Conservation (phyloP, 1,140 invertebrate genomes). For the Pseudomyrmex pallidus region DNA sequence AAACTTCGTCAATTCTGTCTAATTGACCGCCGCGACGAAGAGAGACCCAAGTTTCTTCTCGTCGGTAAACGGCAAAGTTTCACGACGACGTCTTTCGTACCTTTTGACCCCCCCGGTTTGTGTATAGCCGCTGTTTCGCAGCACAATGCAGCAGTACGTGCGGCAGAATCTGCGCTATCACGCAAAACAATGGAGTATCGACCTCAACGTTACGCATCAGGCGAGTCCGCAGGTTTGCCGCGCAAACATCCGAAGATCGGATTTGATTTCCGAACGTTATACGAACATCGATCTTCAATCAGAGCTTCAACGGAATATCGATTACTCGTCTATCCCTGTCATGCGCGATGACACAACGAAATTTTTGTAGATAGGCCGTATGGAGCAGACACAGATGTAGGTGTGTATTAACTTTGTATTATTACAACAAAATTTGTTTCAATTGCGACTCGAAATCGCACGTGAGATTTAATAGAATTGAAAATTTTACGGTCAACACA, state of each 20-base stretch:
- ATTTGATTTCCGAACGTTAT: neutral
- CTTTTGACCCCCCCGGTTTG: slow-evolving; percentile 55
- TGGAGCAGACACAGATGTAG: too few species aligned
- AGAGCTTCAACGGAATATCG: neutral
- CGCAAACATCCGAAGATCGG: slow-evolving; percentile 39
- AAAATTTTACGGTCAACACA: neutral
- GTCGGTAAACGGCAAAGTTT: slow-evolving; percentile 59
- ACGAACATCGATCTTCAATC: neutral
- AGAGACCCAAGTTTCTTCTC: slow-evolving; percentile 65
- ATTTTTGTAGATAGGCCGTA: too few species aligned
- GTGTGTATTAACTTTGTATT: too few species aligned
- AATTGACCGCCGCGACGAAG: slow-evolving; percentile 73
- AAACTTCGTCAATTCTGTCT: slow-evolving; percentile 72
- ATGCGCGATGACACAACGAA: too few species aligned
- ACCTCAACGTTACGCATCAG: slow-evolving; percentile 17
- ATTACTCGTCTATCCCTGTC: neutral
- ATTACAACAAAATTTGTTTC: neutral
- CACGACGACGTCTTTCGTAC: slow-evolving; percentile 61
- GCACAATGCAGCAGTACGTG: slow-evolving; percentile 21
- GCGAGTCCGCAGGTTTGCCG: neutral
- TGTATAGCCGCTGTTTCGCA: slow-evolving; percentile 35
- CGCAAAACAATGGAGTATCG: slow-evolving; percentile 23
- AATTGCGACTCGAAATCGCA: neutral
- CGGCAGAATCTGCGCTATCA: slow-evolving; percentile 36
- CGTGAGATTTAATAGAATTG: neutral